A percentile compares a stretch with the other conserved stretches of the same genome.
Conservation (phyloP, 2,888 invertebrate genomes). For the Linhomoeus sp. region DNA sequence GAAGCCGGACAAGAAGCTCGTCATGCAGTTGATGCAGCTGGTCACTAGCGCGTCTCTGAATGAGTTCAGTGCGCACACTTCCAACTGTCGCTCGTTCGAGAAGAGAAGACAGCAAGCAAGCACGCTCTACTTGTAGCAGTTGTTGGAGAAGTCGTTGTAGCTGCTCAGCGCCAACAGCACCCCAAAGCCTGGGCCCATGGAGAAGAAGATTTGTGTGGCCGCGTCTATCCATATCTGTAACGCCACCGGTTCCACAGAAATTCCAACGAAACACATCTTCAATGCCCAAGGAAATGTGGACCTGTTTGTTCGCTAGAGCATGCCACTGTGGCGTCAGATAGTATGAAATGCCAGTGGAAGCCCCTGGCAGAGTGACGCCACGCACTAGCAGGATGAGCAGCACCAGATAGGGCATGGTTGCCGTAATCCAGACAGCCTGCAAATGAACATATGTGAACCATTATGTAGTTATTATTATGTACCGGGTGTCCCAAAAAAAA, state of each 20-base stretch:
- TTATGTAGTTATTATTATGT: background rate
- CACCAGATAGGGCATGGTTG: constrained; percentile 72
- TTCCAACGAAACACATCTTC: no score
- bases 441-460: constrained; percentile 8
- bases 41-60: constrained; percentile 70
- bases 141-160: constrained; percentile 95
- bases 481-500: no score
- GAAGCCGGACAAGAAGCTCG: constrained; percentile 89
- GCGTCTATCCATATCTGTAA: constrained; percentile 87
- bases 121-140: constrained; percentile 68
- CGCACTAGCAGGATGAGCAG: constrained; percentile 66
- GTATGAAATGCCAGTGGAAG: constrained; percentile 72
- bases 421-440: constrained; percentile 84
- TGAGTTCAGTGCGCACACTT: background rate
- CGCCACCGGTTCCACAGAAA: constrained; percentile 58
- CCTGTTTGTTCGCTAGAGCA: constrained; percentile 63
- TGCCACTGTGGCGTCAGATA: constrained; percentile 82
- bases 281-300: no score
- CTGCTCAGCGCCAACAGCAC: constrained; percentile 87
- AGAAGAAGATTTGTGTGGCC: constrained; percentile 93
- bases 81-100: background rate
- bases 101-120: background rate
- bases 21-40: constrained; percentile 79
- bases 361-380: constrained; percentile 79
- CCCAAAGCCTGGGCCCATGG: constrained; percentile 89